Evolutionary conservation across 2,888 invertebrate species (phyloP).

Genomic region (Euphydryas editha): DNA sequence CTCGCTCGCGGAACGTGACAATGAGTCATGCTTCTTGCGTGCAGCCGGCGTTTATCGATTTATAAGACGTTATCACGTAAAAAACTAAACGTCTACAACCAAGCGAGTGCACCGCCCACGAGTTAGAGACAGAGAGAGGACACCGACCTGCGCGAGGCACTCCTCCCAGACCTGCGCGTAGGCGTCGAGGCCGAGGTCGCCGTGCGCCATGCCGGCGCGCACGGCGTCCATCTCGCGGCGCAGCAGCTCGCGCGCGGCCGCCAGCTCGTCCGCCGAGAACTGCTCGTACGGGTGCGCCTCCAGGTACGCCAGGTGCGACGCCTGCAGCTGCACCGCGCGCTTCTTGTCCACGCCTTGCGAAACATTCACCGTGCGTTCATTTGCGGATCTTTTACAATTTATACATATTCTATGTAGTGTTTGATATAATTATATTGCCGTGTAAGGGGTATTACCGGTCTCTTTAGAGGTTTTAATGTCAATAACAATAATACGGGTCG

Average conservation of each 20-base stretch:
- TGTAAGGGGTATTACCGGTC: no score
- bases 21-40: no score
- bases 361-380: background rate
- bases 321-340: conserved; percentile 83
- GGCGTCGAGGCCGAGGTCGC: conserved; percentile 95
- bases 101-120: no score
- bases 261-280: conserved; percentile 87
- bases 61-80: no score
- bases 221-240: conserved; percentile 94
- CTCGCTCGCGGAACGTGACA: no score
- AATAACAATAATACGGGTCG: no score
- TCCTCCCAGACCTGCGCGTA: conserved; percentile 99
- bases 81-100: no score
- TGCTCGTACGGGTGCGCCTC: conserved; percentile 94
- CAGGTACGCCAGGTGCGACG: conserved; percentile 90
- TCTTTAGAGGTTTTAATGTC: no score
- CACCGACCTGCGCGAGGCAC: conserved; percentile 92
- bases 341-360: conserved; percentile 77
- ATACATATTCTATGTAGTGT: no score
- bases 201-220: conserved; percentile 97
- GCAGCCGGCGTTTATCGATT: no score
- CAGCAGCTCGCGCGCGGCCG: conserved; percentile 86
- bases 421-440: no score
- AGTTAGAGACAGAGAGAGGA: no score
- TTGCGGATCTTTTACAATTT: background rate